Percentiles rank a stretch among this genome's conserved stretches.
These are phyloP conservation scores for Diloba caeruleocephala DNA, from an alignment of 2,888 invertebrate species.

Conservation along the genomic window DNA sequence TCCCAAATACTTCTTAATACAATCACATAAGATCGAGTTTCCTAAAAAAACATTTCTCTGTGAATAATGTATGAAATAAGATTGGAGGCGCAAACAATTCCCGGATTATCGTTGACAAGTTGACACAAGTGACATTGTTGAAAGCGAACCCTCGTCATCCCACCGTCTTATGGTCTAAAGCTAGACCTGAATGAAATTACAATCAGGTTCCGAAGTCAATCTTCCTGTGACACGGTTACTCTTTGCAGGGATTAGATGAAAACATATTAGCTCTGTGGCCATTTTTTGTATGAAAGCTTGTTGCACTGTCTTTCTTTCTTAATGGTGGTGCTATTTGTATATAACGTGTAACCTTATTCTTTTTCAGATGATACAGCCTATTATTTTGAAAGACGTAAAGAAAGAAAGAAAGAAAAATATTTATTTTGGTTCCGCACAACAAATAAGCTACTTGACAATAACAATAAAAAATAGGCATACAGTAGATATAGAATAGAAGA, in stretches of 20 bases:
- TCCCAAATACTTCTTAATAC: not conserved
- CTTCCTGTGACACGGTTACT: slow-evolving; percentile 4
- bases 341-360: too few relatives aligned
- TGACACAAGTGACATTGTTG: slow-evolving; percentile 41
- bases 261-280: too few relatives aligned
- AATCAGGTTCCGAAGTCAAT: slow-evolving; percentile 25
- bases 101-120: slow-evolving; percentile 50
- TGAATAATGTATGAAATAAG: slow-evolving; percentile 27
- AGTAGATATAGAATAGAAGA: too few relatives aligned
- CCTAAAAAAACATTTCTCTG: not conserved
- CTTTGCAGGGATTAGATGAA: not conserved
- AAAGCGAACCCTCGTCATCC: slow-evolving; percentile 52
- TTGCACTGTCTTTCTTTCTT: too few relatives aligned
- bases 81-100: slow-evolving; percentile 36
- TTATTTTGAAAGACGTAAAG: too few relatives aligned
- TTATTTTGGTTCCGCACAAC: too few relatives aligned
- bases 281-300: too few relatives aligned
- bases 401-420: too few relatives aligned
- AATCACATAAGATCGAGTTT: slow-evolving; percentile 17
- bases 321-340: too few relatives aligned
- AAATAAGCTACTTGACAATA: too few relatives aligned
- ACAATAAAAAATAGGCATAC: too few relatives aligned
- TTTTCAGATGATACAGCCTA: too few relatives aligned
- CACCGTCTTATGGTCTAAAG: slow-evolving; percentile 30
- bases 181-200: slow-evolving; percentile 45